Percentiles rank a stretch among this genome's conserved stretches.
phyloP scores from a whole-genome alignment of 2,113 vertebrate species.

The Hemibagrus wyckioides region DNA sequence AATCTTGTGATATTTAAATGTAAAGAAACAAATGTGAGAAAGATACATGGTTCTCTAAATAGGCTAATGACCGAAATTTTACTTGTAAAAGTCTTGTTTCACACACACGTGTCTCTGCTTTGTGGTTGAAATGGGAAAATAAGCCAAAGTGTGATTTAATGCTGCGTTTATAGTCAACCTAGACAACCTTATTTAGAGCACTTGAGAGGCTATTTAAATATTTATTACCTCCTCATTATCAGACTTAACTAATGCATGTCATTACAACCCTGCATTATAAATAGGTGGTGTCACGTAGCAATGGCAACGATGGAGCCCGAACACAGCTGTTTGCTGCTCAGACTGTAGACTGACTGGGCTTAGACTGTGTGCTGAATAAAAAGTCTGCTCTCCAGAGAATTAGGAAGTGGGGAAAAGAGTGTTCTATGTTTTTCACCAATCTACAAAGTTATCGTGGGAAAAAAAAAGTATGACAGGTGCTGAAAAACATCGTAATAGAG shows the following conservation, averaged over 20 bases:
- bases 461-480: not conserved
- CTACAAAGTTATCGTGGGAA: not conserved
- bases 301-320: not conserved
- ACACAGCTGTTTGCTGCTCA: slow-evolving; percentile 6
- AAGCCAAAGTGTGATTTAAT: not conserved
- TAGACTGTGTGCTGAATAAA: slow-evolving; percentile 9
- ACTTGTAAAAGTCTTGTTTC: not conserved
- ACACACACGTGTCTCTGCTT: not conserved
- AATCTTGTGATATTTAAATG: not conserved
- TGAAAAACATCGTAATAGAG: not conserved
- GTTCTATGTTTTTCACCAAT: not conserved
- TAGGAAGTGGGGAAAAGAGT: not conserved
- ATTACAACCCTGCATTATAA: not conserved
- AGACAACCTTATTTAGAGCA: not conserved
- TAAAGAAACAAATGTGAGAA: not conserved
- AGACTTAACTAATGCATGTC: slow-evolving; percentile 24
- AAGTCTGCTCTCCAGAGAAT: not conserved
- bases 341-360: slow-evolving; percentile 5
- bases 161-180: not conserved
- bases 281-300: not conserved
- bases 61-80: not conserved
- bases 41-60: not conserved
- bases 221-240: not conserved
- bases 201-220: not conserved
- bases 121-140: not conserved